Evolutionary conservation across 2,113 vertebrate species (phyloP).

Genomic region (Montifringilla adamsi): DNA sequence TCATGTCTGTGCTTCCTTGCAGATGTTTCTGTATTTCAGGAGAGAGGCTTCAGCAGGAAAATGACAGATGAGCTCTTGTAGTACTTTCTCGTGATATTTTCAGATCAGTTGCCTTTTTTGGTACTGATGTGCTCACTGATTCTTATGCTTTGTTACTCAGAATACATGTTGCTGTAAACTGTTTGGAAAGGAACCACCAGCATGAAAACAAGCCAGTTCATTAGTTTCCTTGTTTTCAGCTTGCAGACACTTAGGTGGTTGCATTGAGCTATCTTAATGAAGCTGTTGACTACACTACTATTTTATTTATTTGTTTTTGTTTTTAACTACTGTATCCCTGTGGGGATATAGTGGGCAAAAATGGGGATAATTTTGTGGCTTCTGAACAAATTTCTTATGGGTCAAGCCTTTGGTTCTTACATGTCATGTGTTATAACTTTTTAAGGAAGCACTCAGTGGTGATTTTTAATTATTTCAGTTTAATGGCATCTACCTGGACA

Average conservation of each 20-base stretch:
- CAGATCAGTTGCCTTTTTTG: neutral
- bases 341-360: neutral
- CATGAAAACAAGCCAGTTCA: neutral
- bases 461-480: neutral
- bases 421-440: neutral
- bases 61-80: neutral
- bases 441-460: neutral
- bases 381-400: neutral
- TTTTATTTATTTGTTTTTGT: neutral
- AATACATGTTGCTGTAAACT: neutral
- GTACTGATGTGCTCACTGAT: neutral
- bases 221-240: neutral
- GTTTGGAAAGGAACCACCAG: neutral
- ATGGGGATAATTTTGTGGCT: neutral
- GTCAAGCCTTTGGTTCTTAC: neutral
- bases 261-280: neutral
- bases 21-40: neutral
- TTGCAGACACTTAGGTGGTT: neutral
- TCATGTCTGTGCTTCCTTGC: neutral
- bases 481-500: neutral
- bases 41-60: neutral
- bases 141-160: neutral
- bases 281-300: neutral
- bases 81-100: neutral
- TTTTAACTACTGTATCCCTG: neutral